A percentile compares a stretch with the other conserved stretches of the same genome.
Evolutionary conservation across 2,113 vertebrate species (phyloP).

Genomic region (Petromus typicus): DNA sequence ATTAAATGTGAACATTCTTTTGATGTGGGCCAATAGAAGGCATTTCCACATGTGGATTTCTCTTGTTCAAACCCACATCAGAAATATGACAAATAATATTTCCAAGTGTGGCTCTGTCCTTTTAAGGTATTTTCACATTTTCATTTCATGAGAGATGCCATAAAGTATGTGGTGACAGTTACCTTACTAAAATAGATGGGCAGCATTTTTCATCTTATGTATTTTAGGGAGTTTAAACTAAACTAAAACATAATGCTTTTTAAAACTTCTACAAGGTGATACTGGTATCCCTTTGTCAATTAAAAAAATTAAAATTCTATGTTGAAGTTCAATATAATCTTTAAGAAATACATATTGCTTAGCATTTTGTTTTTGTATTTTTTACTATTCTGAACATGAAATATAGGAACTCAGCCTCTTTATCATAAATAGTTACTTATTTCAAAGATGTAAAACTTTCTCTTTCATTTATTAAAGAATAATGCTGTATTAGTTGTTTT

Average conservation of each 20-base stretch:
- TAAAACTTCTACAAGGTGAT: slow-evolving; percentile 31
- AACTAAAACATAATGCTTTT: slow-evolving; percentile 60
- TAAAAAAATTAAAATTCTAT: slow-evolving; percentile 4
- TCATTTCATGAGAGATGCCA: slow-evolving; percentile 70
- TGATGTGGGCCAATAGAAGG: slow-evolving; percentile 54
- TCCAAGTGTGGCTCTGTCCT: slow-evolving; percentile 68
- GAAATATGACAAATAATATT: slow-evolving; percentile 78
- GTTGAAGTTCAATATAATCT: slow-evolving; percentile 3
- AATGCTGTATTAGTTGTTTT: background rate
- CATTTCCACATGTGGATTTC: slow-evolving; percentile 72
- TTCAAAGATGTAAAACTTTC: background rate
- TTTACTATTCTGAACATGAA: background rate
- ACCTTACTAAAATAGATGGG: slow-evolving; percentile 71
- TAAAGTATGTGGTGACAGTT: slow-evolving; percentile 72
- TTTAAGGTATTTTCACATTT: slow-evolving; percentile 80
- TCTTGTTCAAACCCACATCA: slow-evolving; percentile 48
- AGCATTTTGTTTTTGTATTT: slow-evolving; percentile 30
- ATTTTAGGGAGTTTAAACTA: slow-evolving; percentile 57
- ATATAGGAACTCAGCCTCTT: background rate
- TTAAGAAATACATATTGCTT: slow-evolving; percentile 35
- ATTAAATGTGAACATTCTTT: slow-evolving; percentile 68
- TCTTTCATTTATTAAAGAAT: slow-evolving; percentile 43
- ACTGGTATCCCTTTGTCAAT: slow-evolving; percentile 60
- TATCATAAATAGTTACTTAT: slow-evolving; percentile 38
- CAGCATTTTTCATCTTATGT: slow-evolving; percentile 27